Base-by-base conservation (phyloP, 2,113 vertebrate genomes). In the Camelus dromedarius region DNA sequence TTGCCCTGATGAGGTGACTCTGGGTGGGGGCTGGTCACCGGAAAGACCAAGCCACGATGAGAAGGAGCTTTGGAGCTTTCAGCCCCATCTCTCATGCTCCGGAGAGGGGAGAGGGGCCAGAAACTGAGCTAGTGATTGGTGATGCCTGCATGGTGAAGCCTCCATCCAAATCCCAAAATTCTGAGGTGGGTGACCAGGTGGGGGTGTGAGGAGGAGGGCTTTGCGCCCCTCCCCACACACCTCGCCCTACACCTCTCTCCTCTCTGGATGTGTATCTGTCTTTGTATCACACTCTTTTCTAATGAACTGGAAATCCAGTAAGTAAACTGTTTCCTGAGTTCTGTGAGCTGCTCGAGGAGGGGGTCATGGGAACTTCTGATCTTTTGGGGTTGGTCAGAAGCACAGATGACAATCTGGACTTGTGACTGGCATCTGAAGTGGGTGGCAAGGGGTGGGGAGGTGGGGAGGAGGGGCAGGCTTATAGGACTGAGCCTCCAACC, bases 361-460 rank as follows among this genome's bases (percentile, higher is more conserved):
- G 12, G 19, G 19, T 5, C 0, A 13, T 2, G 7, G 26, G 70
- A 35, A 67, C 32, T 38, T 84, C 6, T 18, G 73, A 58, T 5
- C 24, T 38, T 12, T 32, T 54, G 64, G 3, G 38, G n/a, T 50
- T 42, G 20, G 73, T 66, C 42, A 70, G 81, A 62, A 77, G 38
- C 46, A 60, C 20, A n/a, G 12, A 20, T 20, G 42, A 52, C 5
- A 30, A 5, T 3, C 22, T 72, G 28, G 15, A 80, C 42, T 46
- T 52, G 42, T 12, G 9, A 10, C 4, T 10, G 54, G 12, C 28
- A 6, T 56, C 73, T 64, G 15, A 72, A 12, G 10, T 48, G 14
- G 52, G 32, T 26, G 91, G 50, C 0, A 2, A 3, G 8, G 22
- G 4, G 26, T 6, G 5, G 2, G n/a, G 24, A 13, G 38, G 38